Base-by-base conservation (phyloP, 2,113 vertebrate genomes). In the Lamprotornis superbus region DNA sequence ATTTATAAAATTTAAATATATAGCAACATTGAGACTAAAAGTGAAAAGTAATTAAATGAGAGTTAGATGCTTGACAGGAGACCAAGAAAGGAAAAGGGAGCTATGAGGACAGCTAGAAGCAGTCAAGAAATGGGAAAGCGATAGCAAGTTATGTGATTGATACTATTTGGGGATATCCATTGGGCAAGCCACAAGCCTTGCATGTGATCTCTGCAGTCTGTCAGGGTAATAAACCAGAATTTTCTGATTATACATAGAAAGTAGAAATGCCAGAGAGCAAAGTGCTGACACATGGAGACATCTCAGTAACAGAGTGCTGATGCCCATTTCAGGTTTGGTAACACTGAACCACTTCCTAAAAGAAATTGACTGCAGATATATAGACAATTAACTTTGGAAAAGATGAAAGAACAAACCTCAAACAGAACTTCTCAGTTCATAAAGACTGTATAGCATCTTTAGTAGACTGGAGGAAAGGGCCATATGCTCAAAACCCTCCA, bases 391-490 rank as follows among this genome's bases (percentile, higher is more conserved):
- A 49, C 9, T 83, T 35, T 24, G 35, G 28, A 52, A 79, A 91
- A 77, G 3, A 37, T 12, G 27, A 57, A 85, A 42, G 39, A 70
- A 39, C 53, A 82, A 79, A 9, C 0, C 3, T 55, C 13, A 90
- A 68, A 30, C 9, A 73, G 12, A 64, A 56, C 10, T 12, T 86
- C n/a, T 69, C 5, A 25, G 23, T 60, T 50, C 5, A 39, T 53
- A 64, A 88, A 65, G 85, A 37, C 5, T 21, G 1, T 18, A 39
- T 3, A 65, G 2, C 11, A 37, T 21, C 85, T 92, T 69, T 52
- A 56, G 70, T 14, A 23, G 30, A 23, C 3, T 27, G 5, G 1
- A 3, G 5, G 1, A 11, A 31, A 6, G 4, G 1, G 8, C 1
- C 0, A 5, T 3, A 15, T 33, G 4, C 2, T 88, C 12, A 16